These are phyloP conservation scores for Pollenia amentaria DNA, from an alignment of 2,888 invertebrate genomes.

Conservation along the genomic window DNA sequence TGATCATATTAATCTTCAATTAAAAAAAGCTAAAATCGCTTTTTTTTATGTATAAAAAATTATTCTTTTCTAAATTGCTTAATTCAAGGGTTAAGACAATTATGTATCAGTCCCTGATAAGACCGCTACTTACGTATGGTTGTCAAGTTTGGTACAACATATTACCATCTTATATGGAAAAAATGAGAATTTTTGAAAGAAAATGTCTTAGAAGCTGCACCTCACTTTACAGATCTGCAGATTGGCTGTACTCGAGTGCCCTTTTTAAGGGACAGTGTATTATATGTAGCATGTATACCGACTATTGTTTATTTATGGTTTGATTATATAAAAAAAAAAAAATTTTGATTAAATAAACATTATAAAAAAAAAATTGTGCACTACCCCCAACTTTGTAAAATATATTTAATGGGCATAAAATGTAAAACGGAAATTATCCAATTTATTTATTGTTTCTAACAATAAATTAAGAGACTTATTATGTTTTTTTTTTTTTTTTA, in stretches of 20 bases:
- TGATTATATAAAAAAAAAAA: too few relatives aligned
- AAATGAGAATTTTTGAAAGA: too few relatives aligned
- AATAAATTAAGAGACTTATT: not conserved
- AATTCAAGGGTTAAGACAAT: not conserved
- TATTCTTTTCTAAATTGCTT: not conserved
- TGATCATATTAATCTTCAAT: not conserved
- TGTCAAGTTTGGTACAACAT: not conserved
- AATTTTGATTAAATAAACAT: too few relatives aligned
- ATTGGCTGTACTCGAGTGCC: too few relatives aligned
- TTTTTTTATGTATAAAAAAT: not conserved
- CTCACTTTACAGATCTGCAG: too few relatives aligned
- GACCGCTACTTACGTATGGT: not conserved
- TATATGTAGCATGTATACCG: too few relatives aligned
- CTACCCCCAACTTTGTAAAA: too few relatives aligned
- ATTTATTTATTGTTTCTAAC: conserved; percentile 5
- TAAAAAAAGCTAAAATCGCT: not conserved
- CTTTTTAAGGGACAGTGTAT: too few relatives aligned
- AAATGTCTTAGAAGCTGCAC: too few relatives aligned
- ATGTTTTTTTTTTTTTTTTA: not conserved
- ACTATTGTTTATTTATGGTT: too few relatives aligned
- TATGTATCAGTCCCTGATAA: conserved; percentile 4
- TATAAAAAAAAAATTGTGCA: too few relatives aligned
- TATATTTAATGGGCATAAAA: conserved; percentile 28
- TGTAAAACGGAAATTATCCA: conserved; percentile 30
- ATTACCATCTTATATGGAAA: too few relatives aligned